phyloP scores from a whole-genome alignment of 2,113 vertebrate species.

The Morone chrysops region DNA sequence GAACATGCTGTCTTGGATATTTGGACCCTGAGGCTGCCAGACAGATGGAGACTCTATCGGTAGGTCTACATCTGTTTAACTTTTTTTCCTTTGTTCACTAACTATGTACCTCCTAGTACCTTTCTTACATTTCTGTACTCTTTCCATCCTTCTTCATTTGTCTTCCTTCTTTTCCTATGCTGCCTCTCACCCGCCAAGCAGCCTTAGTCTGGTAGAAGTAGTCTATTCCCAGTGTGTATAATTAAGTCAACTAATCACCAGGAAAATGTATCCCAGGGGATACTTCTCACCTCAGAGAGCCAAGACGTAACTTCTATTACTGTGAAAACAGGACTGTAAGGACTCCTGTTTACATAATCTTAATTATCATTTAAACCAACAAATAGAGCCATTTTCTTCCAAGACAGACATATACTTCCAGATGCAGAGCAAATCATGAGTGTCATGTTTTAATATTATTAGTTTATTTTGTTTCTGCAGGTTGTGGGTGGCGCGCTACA shows the following conservation, averaged over 20 bases:
- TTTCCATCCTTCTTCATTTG: background rate
- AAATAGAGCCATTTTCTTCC: conserved; percentile 5
- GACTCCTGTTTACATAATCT: conserved; percentile 13
- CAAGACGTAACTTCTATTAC: conserved; percentile 18
- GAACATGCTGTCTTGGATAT: conserved; percentile 82
- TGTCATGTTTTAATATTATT: background rate
- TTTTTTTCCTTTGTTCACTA: background rate
- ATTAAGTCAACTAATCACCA: conserved; percentile 65
- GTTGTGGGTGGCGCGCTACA: conserved; percentile 89
- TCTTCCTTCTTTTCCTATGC: background rate
- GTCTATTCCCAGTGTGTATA: conserved; percentile 61
- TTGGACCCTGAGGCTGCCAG: conserved; percentile 86
- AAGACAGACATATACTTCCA: background rate
- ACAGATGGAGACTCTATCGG: conserved; percentile 95
- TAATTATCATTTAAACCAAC: conserved; percentile 46
- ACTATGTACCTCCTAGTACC: background rate
- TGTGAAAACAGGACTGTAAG: conserved; percentile 21
- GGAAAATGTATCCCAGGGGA: conserved; percentile 62
- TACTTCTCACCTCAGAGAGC: conserved; percentile 44
- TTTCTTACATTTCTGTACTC: background rate
- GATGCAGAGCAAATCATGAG: too few relatives aligned
- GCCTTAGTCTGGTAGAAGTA: conserved; percentile 10
- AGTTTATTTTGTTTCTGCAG: conserved; percentile 72
- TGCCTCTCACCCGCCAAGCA: conserved; percentile 16
- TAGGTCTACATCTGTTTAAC: conserved; percentile 64